phyloP scores from a whole-genome alignment of 2,113 vertebrate species.

The Merops nubicus region DNA sequence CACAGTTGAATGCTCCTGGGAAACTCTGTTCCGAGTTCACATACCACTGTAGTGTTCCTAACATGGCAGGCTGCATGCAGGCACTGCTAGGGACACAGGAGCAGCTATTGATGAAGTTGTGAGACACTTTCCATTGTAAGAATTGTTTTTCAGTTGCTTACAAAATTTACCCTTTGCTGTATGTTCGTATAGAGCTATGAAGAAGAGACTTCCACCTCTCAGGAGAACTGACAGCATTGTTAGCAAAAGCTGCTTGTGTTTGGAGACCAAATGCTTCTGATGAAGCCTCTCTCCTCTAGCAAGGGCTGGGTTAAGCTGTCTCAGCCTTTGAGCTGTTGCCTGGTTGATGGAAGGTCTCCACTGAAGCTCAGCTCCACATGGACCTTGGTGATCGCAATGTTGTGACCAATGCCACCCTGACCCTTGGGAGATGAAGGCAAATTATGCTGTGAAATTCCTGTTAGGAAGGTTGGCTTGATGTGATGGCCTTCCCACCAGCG shows the following conservation, averaged over 20 bases:
- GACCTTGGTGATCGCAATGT: not conserved
- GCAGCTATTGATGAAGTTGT: not conserved
- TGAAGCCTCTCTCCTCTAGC: not conserved
- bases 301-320: not conserved
- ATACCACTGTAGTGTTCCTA: not conserved
- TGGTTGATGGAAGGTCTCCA: not conserved
- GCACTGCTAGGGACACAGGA: not conserved
- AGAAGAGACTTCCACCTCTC: not conserved
- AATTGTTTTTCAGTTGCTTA: not conserved
- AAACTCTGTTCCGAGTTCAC: not conserved
- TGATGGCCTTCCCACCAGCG: not conserved
- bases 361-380: not conserved
- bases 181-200: not conserved
- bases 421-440: not conserved
- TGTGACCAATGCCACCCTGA: accelerated
- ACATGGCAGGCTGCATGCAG: not conserved
- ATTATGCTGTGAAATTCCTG: not conserved
- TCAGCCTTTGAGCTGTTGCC: not conserved
- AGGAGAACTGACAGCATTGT: not conserved
- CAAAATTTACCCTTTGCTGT: not conserved
- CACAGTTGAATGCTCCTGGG: not conserved
- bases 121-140: not conserved
- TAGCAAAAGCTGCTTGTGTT: not conserved
- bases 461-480: not conserved
- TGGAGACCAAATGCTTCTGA: not conserved